Base-by-base conservation (phyloP, 2,888 invertebrate species). In the Timandra comae region DNA sequence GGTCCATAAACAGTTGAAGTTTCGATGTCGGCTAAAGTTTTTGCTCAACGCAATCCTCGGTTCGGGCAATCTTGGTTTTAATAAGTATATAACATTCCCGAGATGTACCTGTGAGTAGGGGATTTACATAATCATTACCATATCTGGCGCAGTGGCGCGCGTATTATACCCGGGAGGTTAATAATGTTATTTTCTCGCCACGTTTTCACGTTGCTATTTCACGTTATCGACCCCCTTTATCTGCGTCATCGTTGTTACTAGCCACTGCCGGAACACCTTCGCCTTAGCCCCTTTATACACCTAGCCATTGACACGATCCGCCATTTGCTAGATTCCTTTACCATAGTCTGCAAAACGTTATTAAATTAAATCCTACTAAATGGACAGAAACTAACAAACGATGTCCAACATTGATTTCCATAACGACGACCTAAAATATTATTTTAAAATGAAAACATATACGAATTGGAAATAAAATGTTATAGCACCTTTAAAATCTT, bases 111-210 rank as follows among this genome's bases (percentile, higher is more conserved):
- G 80, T 73, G 78, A 81, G 84, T 62, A 70, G 74, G 58, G 66
- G 79, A 86, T 86, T 86, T 84, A 81, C 86, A 86, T 86, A 86
- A 85, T 84, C 81, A 85, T 86, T 85, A 85, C 81, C 86, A 85
- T 86, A 85, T 84, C 84, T 84, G 77, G 82, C 79, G 80, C 77
- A 78, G 73, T 82, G 81, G 82, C 78, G 80, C 80, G 81, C 65
- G 76, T 84, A 86, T 85, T 85, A 85, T 75, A 64, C 86, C 80
- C 85, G 63, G 64, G 84, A 81, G 86, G 85, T 85, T 86, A 85
- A 86, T 86, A 86, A 85, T 85, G 85, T 79, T 78, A 85, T 86
- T 86, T 86, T 85, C 85, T 82, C 81, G 78, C 79, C 79, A 80
- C 82, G 75, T 84, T 81, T 82, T 84, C 82, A 78, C 84, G 73